phyloP scores from a whole-genome alignment of 2,888 invertebrate species.

The Drosophila buzzatii region DNA sequence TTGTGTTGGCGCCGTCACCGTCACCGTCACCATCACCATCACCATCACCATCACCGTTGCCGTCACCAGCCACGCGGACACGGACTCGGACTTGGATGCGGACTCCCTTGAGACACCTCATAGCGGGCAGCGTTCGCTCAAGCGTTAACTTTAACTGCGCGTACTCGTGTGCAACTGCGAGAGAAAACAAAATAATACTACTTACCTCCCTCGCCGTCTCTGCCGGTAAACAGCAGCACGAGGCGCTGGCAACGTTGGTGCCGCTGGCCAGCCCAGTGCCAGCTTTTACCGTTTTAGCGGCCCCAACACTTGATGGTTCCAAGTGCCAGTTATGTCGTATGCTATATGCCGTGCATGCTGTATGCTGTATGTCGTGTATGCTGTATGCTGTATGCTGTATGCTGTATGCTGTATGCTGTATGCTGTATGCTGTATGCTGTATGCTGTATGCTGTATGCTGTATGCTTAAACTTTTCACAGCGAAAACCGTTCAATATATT shows the following conservation, averaged over 20 bases:
- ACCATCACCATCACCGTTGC: background rate
- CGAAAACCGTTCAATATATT: too few species aligned
- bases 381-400: too few species aligned
- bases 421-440: too few species aligned
- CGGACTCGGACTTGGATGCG: conserved; percentile 16
- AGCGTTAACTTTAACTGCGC: conserved; percentile 58
- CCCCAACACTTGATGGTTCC: conserved; percentile 46
- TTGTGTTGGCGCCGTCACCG: conserved; percentile 38
- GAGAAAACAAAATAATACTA: background rate
- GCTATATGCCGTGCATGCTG: too few species aligned
- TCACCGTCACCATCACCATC: conserved; percentile 7
- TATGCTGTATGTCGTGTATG: too few species aligned
- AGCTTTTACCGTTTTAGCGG: conserved; percentile 46
- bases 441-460: too few species aligned
- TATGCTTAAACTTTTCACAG: background rate
- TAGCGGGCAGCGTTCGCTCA: conserved; percentile 47
- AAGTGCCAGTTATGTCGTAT: conserved; percentile 39
- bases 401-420: too few species aligned
- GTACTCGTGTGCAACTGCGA: conserved; percentile 59
- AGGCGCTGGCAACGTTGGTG: conserved; percentile 7
- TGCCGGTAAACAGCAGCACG: conserved; percentile 16
- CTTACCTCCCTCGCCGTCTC: background rate
- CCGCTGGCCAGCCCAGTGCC: conserved; percentile 22
- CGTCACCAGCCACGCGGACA: conserved; percentile 25
- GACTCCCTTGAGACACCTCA: conserved; percentile 30